phyloP scores from a whole-genome alignment of 1,140 invertebrate genomes.

The Monochamus saltuarius region DNA sequence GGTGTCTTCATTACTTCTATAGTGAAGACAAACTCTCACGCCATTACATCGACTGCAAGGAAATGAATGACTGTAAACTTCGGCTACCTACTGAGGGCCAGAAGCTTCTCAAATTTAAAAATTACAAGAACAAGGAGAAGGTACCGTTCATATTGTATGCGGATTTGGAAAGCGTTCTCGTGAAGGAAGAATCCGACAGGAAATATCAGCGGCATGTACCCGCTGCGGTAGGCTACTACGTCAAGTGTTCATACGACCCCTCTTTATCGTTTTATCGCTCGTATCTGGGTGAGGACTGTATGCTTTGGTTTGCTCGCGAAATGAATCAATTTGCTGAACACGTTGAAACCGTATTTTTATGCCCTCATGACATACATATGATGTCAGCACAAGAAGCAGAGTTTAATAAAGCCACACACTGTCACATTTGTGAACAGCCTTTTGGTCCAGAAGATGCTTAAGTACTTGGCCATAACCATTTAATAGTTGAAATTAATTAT shows the following conservation, averaged over 20 bases:
- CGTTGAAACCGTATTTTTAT: slow-evolving; percentile 38
- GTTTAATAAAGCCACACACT: slow-evolving; percentile 9
- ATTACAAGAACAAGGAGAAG: slow-evolving; percentile 35
- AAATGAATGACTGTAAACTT: not conserved
- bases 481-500: not conserved
- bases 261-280: slow-evolving; percentile 31
- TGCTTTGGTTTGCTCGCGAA: slow-evolving; percentile 33
- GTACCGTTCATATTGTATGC: slow-evolving; percentile 46
- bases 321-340: slow-evolving; percentile 26
- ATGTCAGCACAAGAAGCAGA: not conserved
- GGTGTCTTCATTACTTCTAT: slow-evolving; percentile 39
- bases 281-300: slow-evolving; percentile 32
- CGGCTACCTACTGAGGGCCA: slow-evolving; percentile 9
- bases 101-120: slow-evolving; percentile 34
- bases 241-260: slow-evolving; percentile 25
- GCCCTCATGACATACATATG: slow-evolving; percentile 17
- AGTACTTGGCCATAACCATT: slow-evolving; percentile 4
- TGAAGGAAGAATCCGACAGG: not conserved
- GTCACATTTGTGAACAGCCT: slow-evolving; percentile 11
- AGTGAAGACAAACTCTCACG: slow-evolving; percentile 24
- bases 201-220: slow-evolving; percentile 44
- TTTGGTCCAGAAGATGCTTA: not conserved
- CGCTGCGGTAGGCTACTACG: slow-evolving; percentile 27
- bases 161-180: slow-evolving; percentile 27
- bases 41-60: slow-evolving; percentile 29